Evolutionary conservation across 2,888 invertebrate genomes (phyloP).

Genomic region (Tenthredo scrophulariae): DNA sequence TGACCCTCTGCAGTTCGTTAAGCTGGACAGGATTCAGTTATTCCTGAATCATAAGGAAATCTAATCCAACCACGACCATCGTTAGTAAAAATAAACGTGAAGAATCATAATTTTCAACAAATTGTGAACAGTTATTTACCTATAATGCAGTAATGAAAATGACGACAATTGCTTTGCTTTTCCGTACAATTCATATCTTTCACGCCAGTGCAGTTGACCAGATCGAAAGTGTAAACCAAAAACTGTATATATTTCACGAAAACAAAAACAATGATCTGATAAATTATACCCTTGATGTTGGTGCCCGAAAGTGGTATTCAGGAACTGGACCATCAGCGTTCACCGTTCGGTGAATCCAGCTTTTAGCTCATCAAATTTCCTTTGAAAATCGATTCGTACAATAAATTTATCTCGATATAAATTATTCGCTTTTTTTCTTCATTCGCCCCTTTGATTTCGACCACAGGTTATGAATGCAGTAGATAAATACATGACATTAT

Average conservation of each 20-base stretch:
- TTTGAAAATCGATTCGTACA: neutral
- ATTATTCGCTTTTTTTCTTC: neutral
- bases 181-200: no score
- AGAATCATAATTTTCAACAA: neutral
- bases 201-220: no score
- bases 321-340: neutral
- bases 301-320: neutral
- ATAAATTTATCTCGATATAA: neutral
- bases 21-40: neutral
- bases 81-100: neutral
- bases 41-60: neutral
- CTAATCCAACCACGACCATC: neutral
- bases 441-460: neutral
- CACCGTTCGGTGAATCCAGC: neutral
- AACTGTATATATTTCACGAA: no score
- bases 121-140: no score
- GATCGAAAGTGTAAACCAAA: no score
- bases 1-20: neutral
- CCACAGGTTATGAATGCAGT: neutral
- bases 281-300: neutral
- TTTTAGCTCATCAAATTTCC: neutral
- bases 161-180: no score
- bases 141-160: no score
- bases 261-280: neutral
- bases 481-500: neutral